Conservation (phyloP, 2,888 invertebrate species). For the Drosophila putrida region DNA sequence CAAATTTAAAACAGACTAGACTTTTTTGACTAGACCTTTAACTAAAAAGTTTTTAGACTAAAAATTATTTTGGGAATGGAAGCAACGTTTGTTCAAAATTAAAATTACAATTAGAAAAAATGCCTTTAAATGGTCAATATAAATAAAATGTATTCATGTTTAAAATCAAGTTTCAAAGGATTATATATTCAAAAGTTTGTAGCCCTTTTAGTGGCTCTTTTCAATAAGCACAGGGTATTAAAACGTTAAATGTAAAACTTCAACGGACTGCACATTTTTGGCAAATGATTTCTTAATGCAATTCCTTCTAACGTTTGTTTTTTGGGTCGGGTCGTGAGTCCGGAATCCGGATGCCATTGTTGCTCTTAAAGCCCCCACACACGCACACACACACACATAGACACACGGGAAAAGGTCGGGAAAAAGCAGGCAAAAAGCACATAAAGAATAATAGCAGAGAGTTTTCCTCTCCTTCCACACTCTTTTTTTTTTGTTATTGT, state of each 20-base stretch:
- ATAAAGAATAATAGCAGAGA: conserved; percentile 70
- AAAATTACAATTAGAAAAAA: too few relatives aligned
- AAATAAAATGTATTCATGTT: too few relatives aligned
- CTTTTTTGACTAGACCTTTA: too few relatives aligned
- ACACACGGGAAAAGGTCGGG: conserved; percentile 29
- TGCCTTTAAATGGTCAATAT: too few relatives aligned
- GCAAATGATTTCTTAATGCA: conserved; percentile 80
- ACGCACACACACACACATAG: conserved; percentile 9
- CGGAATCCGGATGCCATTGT: conserved; percentile 60
- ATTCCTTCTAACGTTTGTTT: conserved; percentile 49
- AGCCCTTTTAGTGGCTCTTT: background rate
- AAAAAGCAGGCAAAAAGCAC: conserved; percentile 39
- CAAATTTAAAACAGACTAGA: too few relatives aligned
- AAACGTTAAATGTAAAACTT: conserved; percentile 28
- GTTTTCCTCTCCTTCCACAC: conserved; percentile 23
- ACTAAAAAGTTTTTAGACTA: too few relatives aligned
- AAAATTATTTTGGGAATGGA: too few relatives aligned
- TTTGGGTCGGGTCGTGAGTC: conserved; percentile 31
- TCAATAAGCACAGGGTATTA: background rate
- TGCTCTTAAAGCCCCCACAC: conserved; percentile 42
- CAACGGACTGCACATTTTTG: conserved; percentile 45
- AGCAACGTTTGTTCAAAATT: too few relatives aligned
- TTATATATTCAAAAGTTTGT: too few relatives aligned
- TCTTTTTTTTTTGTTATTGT: conserved; percentile 9
- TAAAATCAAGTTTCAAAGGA: too few relatives aligned